Evolutionary conservation across 2,888 invertebrate genomes (phyloP), one percentile per base, ranked within the genome.

Genomic region (Athrips mouffetella): DNA sequence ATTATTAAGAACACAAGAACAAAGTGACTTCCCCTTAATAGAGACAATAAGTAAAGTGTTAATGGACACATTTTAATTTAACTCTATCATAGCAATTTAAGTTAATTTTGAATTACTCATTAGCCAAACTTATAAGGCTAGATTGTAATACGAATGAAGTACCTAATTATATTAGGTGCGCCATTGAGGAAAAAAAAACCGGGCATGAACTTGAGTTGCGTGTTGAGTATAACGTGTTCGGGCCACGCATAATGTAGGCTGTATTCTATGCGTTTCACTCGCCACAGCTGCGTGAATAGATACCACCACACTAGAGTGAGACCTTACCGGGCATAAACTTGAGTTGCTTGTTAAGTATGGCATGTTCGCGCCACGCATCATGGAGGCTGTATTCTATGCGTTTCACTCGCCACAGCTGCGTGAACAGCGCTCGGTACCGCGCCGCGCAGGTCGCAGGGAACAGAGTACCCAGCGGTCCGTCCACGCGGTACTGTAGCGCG

Each of bases 241-340:
- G 94, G 94, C 92, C 96, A 94, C 65, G 96, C 92, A 47, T 92
- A 91, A 41, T 95, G 94, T 58, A 97, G 84, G 33, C 94, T 92
- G 74, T 94, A 94, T 80, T 97, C 96, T 91, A 96, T 96, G 57
- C 97, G 90, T 73, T 97, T 97, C 45, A 95, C 93, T 60, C 95
- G 91, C 96, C 97, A 97, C 58, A 97, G 89, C 58, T 96, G 94
- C 65, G 94, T 94, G 84, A 97, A 97, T 23, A 97, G 91, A n/a
- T n/a, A n/a, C n/a, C 13, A 31, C 8, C 10, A 10, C 35, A 10
- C 2, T 7, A 2, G 5, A 33, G 5, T 13, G 10, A 8, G 5
- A 35, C 11, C 67, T 62, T 46, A 92, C 93, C 93, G 48, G 93
- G 92, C 82, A 95, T 91, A 60, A 89, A 84, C 50, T 91, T 89